Percentiles rank a stretch among this genome's conserved stretches.
Evolutionary conservation across 2,888 invertebrate species (phyloP).

Genomic region (Chironomus riparius): DNA sequence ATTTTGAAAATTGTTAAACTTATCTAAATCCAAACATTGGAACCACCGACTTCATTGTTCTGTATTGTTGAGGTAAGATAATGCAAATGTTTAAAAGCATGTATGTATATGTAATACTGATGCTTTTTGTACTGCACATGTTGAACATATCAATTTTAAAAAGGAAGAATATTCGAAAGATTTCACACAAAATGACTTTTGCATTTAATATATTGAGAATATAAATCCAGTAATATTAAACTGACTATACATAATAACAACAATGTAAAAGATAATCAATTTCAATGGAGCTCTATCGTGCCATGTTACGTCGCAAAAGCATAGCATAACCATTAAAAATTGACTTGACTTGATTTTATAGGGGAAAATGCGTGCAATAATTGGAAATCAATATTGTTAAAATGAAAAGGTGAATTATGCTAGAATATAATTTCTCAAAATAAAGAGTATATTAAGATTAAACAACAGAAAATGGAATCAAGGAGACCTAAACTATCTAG

Average conservation of each 20-base stretch:
- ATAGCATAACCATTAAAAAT: neutral
- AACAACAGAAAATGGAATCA: too few relatives aligned
- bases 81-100: too few relatives aligned
- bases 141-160: too few relatives aligned
- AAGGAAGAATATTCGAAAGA: too few relatives aligned
- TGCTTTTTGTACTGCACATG: too few relatives aligned
- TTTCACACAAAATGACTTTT: too few relatives aligned
- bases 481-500: too few relatives aligned
- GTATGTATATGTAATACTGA: too few relatives aligned
- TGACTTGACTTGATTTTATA: neutral
- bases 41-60: too few relatives aligned
- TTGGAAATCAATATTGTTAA: neutral
- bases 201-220: neutral
- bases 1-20: neutral
- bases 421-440: too few relatives aligned
- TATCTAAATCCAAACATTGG: neutral
- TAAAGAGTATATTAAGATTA: too few relatives aligned
- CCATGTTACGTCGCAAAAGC: neutral
- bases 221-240: neutral
- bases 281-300: neutral
- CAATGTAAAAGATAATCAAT: neutral
- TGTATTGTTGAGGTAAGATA: too few relatives aligned
- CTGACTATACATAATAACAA: neutral
- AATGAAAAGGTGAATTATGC: neutral
- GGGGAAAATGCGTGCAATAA: neutral